phyloP scores from a whole-genome alignment of 2,888 invertebrate species.

The Scaptomyza parva region DNA sequence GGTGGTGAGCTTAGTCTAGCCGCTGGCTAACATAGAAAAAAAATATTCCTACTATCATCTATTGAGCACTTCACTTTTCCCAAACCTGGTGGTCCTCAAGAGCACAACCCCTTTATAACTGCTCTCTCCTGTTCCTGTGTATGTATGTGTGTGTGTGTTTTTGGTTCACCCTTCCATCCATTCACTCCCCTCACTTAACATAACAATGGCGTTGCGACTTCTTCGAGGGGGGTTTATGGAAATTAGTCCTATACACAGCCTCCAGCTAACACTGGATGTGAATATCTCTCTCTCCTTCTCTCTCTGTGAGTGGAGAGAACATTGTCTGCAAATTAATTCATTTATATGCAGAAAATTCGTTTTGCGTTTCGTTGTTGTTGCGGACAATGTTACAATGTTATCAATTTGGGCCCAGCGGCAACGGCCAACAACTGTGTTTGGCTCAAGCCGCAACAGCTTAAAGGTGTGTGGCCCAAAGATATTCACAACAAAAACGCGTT shows the following conservation, averaged over 20 bases:
- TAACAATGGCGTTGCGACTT: constrained; percentile 79
- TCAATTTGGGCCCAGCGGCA: constrained; percentile 74
- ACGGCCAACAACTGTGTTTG: constrained; percentile 54
- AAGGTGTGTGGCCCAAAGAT: constrained; percentile 55
- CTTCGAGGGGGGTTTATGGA: constrained; percentile 72
- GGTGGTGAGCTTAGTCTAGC: constrained; percentile 75
- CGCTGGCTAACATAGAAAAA: constrained; percentile 49
- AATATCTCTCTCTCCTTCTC: constrained; percentile 26
- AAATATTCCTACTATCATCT: constrained; percentile 41
- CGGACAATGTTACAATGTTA: constrained; percentile 76
- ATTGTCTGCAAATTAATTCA: constrained; percentile 80
- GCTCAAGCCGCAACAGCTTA: constrained; percentile 25
- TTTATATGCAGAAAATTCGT: constrained; percentile 82
- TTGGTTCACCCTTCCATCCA: background rate
- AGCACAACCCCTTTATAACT: constrained; percentile 74
- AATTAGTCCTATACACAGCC: constrained; percentile 75
- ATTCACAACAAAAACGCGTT: constrained; percentile 17
- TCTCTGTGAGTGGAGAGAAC: constrained; percentile 9
- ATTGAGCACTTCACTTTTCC: constrained; percentile 30
- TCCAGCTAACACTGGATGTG: constrained; percentile 44
- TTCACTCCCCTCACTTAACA: constrained; percentile 61
- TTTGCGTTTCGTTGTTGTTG: constrained; percentile 55
- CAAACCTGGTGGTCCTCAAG: constrained; percentile 63
- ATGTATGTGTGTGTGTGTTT: background rate
- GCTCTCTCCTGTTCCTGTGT: background rate